These are phyloP conservation scores for Resseliella maxima DNA, from an alignment of 2,888 invertebrate species.

Conservation along the genomic window DNA sequence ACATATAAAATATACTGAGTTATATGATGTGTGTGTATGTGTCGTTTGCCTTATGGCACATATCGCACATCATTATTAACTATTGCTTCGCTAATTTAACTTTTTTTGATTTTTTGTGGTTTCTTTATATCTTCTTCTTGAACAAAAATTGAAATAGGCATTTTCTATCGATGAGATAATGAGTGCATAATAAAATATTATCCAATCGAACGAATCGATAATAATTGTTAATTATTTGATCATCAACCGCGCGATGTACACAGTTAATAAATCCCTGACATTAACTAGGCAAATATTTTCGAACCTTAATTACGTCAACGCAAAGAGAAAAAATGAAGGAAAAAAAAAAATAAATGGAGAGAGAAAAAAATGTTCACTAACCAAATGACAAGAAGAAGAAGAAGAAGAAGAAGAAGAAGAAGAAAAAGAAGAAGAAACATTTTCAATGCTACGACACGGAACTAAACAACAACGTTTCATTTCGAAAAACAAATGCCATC, in stretches of 20 bases:
- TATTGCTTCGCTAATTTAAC: conserved; percentile 26
- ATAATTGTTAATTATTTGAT: not conserved
- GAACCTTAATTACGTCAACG: not conserved
- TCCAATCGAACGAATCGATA: not conserved
- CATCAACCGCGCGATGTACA: not conserved
- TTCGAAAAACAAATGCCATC: not conserved
- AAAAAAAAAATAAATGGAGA: not conserved
- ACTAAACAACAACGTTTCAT: not conserved
- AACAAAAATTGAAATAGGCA: not conserved
- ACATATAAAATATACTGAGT: not conserved
- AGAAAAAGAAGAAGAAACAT: not conserved
- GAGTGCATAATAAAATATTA: conserved; percentile 27
- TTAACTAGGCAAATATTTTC: not conserved
- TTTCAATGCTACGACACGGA: conserved; percentile 35
- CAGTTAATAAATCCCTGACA: conserved; percentile 5
- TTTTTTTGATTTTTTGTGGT: conserved; percentile 41
- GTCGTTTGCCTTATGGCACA: not conserved
- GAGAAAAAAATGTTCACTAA: not conserved
- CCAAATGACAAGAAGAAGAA: no score
- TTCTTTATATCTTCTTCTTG: conserved; percentile 15
- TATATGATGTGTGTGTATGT: no score
- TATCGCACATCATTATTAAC: not conserved
- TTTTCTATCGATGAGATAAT: conserved; percentile 45
- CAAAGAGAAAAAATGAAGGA: not conserved
- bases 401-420: not conserved